phyloP scores from a whole-genome alignment of 2,113 vertebrate genomes.

The Coturnix japonica region DNA sequence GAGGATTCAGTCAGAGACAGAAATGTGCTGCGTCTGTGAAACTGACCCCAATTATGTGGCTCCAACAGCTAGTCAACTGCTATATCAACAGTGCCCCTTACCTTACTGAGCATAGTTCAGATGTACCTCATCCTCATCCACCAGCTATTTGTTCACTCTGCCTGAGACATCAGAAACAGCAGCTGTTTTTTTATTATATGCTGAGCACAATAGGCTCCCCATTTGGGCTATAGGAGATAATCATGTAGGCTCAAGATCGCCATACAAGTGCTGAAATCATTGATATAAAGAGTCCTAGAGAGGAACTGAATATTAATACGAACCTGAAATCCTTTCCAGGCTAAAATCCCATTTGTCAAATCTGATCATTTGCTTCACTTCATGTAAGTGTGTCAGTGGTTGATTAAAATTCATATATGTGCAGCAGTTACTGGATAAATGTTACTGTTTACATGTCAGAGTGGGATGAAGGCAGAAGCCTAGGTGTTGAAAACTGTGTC shows the following conservation, averaged over 20 bases:
- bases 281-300: slow-evolving; percentile 26
- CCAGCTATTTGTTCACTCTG: slow-evolving; percentile 2
- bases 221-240: slow-evolving; percentile 15
- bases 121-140: neutral
- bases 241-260: neutral
- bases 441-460: slow-evolving; percentile 48
- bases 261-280: neutral
- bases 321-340: slow-evolving; percentile 35
- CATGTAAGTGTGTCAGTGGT: slow-evolving; percentile 42
- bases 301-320: slow-evolving; percentile 50
- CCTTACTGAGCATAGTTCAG: neutral
- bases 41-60: neutral
- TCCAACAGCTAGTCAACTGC: neutral
- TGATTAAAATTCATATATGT: slow-evolving; percentile 66
- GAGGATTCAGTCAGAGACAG: neutral
- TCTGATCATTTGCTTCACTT: slow-evolving; percentile 50
- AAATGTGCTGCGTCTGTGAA: neutral
- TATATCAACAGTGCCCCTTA: neutral
- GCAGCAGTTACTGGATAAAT: slow-evolving; percentile 7
- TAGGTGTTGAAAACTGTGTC: slow-evolving; percentile 37
- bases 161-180: neutral
- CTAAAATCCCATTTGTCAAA: slow-evolving; percentile 44
- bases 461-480: neutral
- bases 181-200: neutral
- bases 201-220: neutral